These are phyloP conservation scores for Marronus borbonicus DNA, from an alignment of 2,888 invertebrate species.

Conservation along the genomic window DNA sequence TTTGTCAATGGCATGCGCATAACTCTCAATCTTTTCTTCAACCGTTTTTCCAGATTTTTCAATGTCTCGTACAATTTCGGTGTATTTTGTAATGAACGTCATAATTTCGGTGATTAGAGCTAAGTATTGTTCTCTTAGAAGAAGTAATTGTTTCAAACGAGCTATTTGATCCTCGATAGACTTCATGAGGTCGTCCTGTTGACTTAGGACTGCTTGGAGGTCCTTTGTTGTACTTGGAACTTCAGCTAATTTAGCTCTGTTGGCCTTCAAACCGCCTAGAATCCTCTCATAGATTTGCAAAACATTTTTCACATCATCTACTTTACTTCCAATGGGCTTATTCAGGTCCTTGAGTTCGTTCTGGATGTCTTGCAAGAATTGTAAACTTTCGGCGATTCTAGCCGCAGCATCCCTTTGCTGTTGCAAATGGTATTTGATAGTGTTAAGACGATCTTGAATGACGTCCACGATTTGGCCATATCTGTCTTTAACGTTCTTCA, in stretches of 20 bases:
- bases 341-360: constrained; percentile 86
- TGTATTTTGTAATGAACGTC: constrained; percentile 89
- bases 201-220: constrained; percentile 82
- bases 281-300: constrained; percentile 85
- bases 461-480: constrained; percentile 82
- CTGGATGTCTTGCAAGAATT: constrained; percentile 87
- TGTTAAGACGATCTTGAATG: constrained; percentile 83
- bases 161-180: constrained; percentile 90
- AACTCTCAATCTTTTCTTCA: constrained; percentile 90
- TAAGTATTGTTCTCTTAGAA: constrained; percentile 91
- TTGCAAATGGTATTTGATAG: constrained; percentile 83
- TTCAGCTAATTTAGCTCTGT: constrained; percentile 84
- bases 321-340: constrained; percentile 89
- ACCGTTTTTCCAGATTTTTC: constrained; percentile 87
- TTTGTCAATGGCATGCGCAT: constrained; percentile 87
- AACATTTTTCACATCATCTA: constrained; percentile 91
- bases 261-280: constrained; percentile 82
- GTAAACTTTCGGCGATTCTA: constrained; percentile 84
- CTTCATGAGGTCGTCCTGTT: constrained; percentile 90
- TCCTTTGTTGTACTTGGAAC: constrained; percentile 85
- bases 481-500: constrained; percentile 85
- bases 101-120: constrained; percentile 89
- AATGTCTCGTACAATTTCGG: constrained; percentile 87
- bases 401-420: constrained; percentile 87
- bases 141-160: constrained; percentile 82